Conservation (phyloP, 2,797 vertebrate genomes). For the Streptopelia turtur region DNA sequence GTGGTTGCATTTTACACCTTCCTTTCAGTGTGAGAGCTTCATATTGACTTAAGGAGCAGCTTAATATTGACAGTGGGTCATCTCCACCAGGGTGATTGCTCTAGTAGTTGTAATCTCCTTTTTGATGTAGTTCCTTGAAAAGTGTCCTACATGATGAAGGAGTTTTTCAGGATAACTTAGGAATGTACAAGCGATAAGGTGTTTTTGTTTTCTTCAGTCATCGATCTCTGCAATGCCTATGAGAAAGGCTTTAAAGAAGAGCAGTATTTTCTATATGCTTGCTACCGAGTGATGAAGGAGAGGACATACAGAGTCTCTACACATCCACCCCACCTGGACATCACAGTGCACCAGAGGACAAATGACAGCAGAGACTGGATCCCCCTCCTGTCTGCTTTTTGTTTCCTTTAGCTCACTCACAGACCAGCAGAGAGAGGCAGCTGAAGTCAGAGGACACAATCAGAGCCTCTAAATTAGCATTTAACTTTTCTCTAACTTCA, state of each 20-base stretch:
- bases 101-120: neutral
- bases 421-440: neutral
- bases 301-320: neutral
- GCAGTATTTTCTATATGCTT: neutral
- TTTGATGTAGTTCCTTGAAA: neutral
- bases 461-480: neutral
- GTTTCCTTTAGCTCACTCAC: neutral
- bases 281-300: neutral
- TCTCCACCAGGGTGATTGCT: neutral
- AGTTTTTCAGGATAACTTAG: neutral
- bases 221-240: neutral
- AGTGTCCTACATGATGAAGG: accelerated
- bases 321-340: neutral
- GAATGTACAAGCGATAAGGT: neutral
- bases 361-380: neutral
- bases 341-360: neutral
- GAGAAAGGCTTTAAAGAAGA: neutral
- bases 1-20: neutral
- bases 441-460: neutral
- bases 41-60: neutral
- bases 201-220: neutral
- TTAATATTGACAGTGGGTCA: neutral
- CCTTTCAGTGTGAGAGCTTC: neutral
- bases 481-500: neutral
- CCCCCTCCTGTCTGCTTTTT: neutral